Evolutionary conservation across 1,140 invertebrate genomes (phyloP).

Genomic region (Ectropis grisescens): DNA sequence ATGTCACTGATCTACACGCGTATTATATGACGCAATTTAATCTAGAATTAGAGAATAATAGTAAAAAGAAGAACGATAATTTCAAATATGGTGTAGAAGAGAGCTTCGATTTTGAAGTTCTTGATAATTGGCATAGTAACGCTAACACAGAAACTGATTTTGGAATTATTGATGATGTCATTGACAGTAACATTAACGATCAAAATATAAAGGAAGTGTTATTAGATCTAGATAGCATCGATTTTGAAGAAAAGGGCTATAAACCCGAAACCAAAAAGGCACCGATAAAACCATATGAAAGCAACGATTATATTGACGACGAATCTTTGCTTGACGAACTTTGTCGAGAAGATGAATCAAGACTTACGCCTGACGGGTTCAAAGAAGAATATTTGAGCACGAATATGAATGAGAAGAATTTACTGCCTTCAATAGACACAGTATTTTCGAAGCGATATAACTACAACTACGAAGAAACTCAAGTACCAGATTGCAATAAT

Average conservation of each 20-base stretch:
- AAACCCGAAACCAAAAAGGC: slow-evolving; percentile 32
- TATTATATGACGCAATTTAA: slow-evolving; percentile 64
- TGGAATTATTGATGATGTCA: slow-evolving; percentile 45
- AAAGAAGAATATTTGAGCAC: slow-evolving; percentile 47
- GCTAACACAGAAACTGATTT: slow-evolving; percentile 29
- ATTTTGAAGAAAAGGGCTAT: slow-evolving; percentile 45
- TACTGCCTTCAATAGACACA: slow-evolving; percentile 61
- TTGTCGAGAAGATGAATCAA: slow-evolving; percentile 53
- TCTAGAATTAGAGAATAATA: slow-evolving; percentile 52
- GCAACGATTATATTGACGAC: slow-evolving; percentile 56
- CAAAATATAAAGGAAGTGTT: slow-evolving; percentile 59
- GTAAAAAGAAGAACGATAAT: slow-evolving; percentile 34
- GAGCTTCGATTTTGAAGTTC: slow-evolving; percentile 56
- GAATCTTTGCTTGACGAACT: slow-evolving; percentile 55
- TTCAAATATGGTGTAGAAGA: slow-evolving; percentile 54
- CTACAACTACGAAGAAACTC: slow-evolving; percentile 35
- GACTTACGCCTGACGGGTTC: slow-evolving; percentile 45
- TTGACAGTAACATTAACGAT: slow-evolving; percentile 48
- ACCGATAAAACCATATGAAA: slow-evolving; percentile 22
- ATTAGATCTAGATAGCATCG: slow-evolving; percentile 53
- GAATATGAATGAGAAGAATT: slow-evolving; percentile 32
- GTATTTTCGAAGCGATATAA: slow-evolving; percentile 62
- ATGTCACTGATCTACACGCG: slow-evolving; percentile 46
- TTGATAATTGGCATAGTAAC: slow-evolving; percentile 34
- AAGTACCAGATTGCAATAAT: slow-evolving; percentile 23